Conservation (phyloP, 2,797 vertebrate genomes). For the Pyrocephalus nanus region DNA sequence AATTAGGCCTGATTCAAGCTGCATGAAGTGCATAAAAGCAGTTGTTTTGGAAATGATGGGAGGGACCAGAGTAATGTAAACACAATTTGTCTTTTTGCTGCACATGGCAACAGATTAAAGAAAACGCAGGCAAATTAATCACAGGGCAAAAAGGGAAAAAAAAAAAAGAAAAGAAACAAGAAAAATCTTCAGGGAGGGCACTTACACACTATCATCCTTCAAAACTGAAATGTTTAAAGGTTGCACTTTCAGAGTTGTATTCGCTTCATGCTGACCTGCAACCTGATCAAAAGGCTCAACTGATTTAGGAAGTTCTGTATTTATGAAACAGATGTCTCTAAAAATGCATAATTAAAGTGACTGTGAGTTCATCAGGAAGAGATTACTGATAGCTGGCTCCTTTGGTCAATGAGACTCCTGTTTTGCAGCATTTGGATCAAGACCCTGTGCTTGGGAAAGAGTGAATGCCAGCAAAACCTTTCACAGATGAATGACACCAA, state of each 20-base stretch:
- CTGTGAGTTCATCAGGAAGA: not conserved
- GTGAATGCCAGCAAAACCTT: not conserved
- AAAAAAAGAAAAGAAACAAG: not conserved
- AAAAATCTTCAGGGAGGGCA: slow-evolving; percentile 62
- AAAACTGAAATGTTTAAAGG: slow-evolving; percentile 67
- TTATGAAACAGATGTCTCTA: not conserved
- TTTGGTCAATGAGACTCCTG: not conserved
- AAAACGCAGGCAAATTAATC: slow-evolving; percentile 76
- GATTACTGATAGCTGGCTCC: not conserved
- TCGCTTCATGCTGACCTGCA: slow-evolving; percentile 1
- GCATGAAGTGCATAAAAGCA: slow-evolving; percentile 65
- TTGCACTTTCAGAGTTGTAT: not conserved
- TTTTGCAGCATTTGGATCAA: not conserved
- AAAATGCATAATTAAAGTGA: not conserved
- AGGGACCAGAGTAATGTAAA: slow-evolving; percentile 74
- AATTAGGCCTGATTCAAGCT: slow-evolving; percentile 73
- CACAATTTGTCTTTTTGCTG: slow-evolving; percentile 77
- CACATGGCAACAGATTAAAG: slow-evolving; percentile 75
- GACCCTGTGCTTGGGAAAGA: not conserved
- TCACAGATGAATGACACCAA: not conserved
- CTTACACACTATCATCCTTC: slow-evolving; percentile 64
- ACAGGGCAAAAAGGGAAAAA: not conserved
- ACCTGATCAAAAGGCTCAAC: not conserved
- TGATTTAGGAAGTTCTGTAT: not conserved
- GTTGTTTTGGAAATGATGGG: slow-evolving; percentile 75